Evolutionary conservation across 2,113 vertebrate genomes (phyloP).

Genomic region (Thunnus thynnus): DNA sequence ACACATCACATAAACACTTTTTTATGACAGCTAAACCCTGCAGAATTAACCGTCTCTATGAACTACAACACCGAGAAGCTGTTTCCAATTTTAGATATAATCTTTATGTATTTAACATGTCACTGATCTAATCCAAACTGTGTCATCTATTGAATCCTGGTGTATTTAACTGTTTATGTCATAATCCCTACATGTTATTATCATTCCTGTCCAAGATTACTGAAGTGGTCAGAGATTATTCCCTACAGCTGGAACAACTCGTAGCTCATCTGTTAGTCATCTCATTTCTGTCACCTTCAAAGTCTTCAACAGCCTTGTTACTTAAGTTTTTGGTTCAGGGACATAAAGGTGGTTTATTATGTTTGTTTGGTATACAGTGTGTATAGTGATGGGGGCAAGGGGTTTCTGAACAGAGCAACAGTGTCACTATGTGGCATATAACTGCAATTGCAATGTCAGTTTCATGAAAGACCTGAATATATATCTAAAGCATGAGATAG

Average conservation of each 20-base stretch:
- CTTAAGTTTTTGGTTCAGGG: background rate
- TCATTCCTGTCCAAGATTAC: slow-evolving; percentile 42
- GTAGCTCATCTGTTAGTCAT: slow-evolving; percentile 48
- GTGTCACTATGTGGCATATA: slow-evolving; percentile 52
- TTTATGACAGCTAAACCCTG: slow-evolving; percentile 37
- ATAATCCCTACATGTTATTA: slow-evolving; percentile 28
- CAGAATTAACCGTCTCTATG: slow-evolving; percentile 18
- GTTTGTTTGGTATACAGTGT: background rate
- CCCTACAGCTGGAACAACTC: slow-evolving; percentile 58
- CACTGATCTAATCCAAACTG: slow-evolving; percentile 48
- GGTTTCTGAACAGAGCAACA: slow-evolving; percentile 33
- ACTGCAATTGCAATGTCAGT: slow-evolving; percentile 28
- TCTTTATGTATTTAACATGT: slow-evolving; percentile 61
- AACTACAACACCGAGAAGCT: slow-evolving; percentile 29
- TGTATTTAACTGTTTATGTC: slow-evolving; percentile 40
- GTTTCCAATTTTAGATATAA: slow-evolving; percentile 48
- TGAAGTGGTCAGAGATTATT: slow-evolving; percentile 63
- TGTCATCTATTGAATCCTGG: slow-evolving; percentile 47
- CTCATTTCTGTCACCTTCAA: slow-evolving; percentile 36
- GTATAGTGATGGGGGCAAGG: background rate
- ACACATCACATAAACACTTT: slow-evolving; percentile 26
- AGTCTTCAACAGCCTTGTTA: slow-evolving; percentile 27
- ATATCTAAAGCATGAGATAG: background rate
- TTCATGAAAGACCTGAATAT: background rate
- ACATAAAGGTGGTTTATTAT: background rate